phyloP scores from a whole-genome alignment of 2,113 vertebrate species.

The Neotragus moschatus region DNA sequence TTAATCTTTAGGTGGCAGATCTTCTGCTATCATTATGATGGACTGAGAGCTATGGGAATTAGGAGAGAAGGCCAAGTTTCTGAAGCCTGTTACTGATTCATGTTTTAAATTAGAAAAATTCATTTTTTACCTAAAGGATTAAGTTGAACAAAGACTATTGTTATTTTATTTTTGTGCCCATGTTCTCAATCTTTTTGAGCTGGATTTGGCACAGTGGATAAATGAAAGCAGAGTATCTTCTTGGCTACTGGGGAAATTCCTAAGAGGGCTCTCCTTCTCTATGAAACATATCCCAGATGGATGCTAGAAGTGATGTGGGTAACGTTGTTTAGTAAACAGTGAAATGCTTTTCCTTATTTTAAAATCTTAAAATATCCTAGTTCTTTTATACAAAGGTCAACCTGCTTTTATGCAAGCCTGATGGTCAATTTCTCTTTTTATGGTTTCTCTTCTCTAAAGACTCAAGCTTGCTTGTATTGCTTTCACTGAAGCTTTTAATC shows the following conservation, averaged over 20 bases:
- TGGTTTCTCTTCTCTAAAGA: not conserved
- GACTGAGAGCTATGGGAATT: not conserved
- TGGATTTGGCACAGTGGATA: not conserved
- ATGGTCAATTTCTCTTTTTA: not conserved
- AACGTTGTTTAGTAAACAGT: not conserved
- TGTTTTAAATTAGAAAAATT: not conserved
- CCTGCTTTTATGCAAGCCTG: not conserved
- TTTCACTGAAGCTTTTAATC: constrained; percentile 21
- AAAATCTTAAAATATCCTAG: not conserved
- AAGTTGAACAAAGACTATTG: not conserved
- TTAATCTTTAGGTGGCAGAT: not conserved
- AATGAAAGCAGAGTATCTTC: not conserved
- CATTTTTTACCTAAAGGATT: not conserved
- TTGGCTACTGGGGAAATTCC: not conserved
- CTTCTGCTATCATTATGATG: not conserved
- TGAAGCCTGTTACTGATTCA: not conserved
- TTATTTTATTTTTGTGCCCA: not conserved
- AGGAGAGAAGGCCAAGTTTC: not conserved
- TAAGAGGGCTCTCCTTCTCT: not conserved
- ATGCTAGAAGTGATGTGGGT: not conserved
- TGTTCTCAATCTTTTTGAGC: not conserved
- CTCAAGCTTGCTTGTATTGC: not conserved
- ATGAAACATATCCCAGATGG: not conserved
- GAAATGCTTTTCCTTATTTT: not conserved
- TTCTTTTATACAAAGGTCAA: not conserved